phyloP scores from a whole-genome alignment of 2,113 vertebrate genomes.

The Grallaria varia region DNA sequence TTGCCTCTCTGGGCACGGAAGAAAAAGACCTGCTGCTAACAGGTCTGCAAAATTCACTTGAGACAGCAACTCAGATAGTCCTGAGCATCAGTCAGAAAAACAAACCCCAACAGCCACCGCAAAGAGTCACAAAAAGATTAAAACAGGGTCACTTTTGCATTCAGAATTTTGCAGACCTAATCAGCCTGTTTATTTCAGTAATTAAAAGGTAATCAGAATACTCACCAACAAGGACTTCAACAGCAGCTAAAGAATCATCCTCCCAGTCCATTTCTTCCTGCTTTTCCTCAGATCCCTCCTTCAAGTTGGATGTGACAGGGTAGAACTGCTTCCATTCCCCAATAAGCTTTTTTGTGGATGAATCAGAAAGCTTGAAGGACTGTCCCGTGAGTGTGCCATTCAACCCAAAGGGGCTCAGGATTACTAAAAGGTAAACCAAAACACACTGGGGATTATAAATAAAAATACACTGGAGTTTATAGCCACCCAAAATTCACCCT shows the following conservation, averaged over 20 bases:
- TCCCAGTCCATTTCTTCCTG: constrained; percentile 96
- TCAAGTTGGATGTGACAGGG: constrained; percentile 89
- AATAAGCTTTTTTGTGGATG: constrained; percentile 93
- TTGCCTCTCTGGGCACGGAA: background rate
- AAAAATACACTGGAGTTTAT: background rate
- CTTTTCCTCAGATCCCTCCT: constrained; percentile 88
- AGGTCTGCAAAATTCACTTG: background rate
- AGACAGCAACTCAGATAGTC: background rate
- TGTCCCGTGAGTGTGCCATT: constrained; percentile 97
- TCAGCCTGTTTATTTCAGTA: background rate
- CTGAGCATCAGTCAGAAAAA: background rate
- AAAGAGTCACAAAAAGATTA: background rate
- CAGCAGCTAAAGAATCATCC: constrained; percentile 95
- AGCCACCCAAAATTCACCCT: background rate
- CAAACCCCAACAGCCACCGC: background rate
- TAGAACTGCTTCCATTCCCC: constrained; percentile 99
- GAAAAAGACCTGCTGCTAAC: background rate
- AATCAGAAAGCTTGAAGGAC: constrained; percentile 97
- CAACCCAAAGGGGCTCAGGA: constrained; percentile 96
- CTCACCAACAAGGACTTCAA: constrained; percentile 98
- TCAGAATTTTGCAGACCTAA: background rate
- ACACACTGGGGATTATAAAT: background rate
- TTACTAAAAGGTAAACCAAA: constrained; percentile 79
- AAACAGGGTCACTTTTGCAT: background rate
- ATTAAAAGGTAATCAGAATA: background rate